These are phyloP conservation scores for Chrosomus eos DNA, from an alignment of 2,797 vertebrate species.

Conservation along the genomic window DNA sequence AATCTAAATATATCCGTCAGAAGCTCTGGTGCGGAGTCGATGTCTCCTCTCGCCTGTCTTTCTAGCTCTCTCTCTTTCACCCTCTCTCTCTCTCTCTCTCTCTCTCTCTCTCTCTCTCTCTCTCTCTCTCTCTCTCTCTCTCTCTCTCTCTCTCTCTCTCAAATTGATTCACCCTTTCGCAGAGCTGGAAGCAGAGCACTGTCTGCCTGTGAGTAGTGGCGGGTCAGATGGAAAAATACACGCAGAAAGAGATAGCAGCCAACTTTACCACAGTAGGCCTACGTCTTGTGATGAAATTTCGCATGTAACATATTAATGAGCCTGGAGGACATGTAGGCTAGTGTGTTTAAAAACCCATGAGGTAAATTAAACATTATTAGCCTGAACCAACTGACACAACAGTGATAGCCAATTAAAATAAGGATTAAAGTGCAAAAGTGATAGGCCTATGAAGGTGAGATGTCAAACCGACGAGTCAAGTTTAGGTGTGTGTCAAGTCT, in stretches of 20 bases:
- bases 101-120: slow-evolving; percentile 48
- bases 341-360: neutral
- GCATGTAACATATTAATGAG: neutral
- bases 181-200: slow-evolving; percentile 57
- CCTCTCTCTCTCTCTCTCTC: slow-evolving; percentile 15
- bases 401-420: neutral
- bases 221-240: slow-evolving; percentile 72
- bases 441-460: too few species aligned
- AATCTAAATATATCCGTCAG: slow-evolving; percentile 67
- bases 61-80: slow-evolving; percentile 32
- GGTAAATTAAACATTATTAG: neutral
- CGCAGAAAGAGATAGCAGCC: slow-evolving; percentile 19
- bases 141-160: slow-evolving; percentile 43
- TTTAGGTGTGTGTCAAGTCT: neutral
- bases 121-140: slow-evolving; percentile 2
- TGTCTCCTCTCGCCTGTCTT: slow-evolving; percentile 60
- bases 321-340: neutral
- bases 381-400: neutral
- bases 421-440: neutral
- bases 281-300: neutral
- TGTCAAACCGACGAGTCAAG: neutral
- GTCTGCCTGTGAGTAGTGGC: slow-evolving; percentile 59
- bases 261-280: slow-evolving; percentile 16
- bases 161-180: slow-evolving; percentile 75
- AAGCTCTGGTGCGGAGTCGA: slow-evolving; percentile 71